Evolutionary conservation across 2,797 vertebrate genomes (phyloP), one percentile per base, ranked within the genome.

Genomic region (Cossypha niveicapilla): DNA sequence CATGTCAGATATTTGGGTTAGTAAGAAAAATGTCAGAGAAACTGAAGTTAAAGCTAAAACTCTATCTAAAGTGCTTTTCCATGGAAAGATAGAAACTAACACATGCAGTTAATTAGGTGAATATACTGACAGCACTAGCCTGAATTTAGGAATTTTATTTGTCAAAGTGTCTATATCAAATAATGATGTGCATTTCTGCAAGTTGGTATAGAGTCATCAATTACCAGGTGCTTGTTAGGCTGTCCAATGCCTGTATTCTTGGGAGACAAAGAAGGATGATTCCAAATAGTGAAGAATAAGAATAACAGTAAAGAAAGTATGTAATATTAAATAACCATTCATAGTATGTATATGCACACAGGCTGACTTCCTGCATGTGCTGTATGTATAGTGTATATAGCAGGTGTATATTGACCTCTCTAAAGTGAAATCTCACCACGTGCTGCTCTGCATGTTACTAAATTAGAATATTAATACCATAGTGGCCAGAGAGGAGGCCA

Each of bases 61-160:
- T 77, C 67, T 23, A 37, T 67, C 47, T 54, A 72, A 58, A 63
- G 15, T 0, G 23, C 11, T 18, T 89, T 34, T 60, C 25, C 4
- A 30, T 35, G 30, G 28, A 90, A 83, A 88, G n/a, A 71, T 9
- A 45, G 23, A 57, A 81, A 34, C 4, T 54, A 62, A 56, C 28
- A 54, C 6, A 15, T 16, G 18, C 34, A 45, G 48, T 11, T 48
- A 50, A 60, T 77, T 63, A 89, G 53, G 15, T 18, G 80, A 92
- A 87, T 53, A 47, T 51, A 74, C 27, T 82, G 24, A 18, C n/a
- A 45, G 4, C 50, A 57, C 34, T 80, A 90, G 53, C 27, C 39
- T 47, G 51, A 93, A 67, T 76, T 89, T 81, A 71, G 61, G 6
- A 47, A 63, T 78, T 79, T 67, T 32, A 57, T 73, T 91, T 96